Conservation (phyloP, 1,140 invertebrate species). For the Cryptotermes secundus region DNA sequence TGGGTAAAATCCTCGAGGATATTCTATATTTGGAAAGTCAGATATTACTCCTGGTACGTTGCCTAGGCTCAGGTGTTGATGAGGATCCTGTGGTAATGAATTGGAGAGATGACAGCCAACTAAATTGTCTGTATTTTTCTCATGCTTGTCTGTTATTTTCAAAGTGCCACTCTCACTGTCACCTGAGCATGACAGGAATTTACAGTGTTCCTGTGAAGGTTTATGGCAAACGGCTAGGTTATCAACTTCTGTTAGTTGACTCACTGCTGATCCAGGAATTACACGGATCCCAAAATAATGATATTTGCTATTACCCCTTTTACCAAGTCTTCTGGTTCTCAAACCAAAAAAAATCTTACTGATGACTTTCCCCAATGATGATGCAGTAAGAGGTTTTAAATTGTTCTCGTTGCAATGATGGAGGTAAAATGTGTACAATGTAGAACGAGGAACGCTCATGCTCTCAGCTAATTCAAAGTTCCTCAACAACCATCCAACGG, state of each 20-base stretch:
- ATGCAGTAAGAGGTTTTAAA: slow-evolving; percentile 96
- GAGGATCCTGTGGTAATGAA: too few species aligned
- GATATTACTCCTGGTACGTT: slow-evolving; percentile 78
- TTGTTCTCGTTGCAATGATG: slow-evolving; percentile 93
- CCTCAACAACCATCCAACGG: slow-evolving; percentile 96
- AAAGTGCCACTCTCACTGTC: too few species aligned
- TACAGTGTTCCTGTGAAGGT: slow-evolving; percentile 52
- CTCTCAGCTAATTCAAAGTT: slow-evolving; percentile 99
- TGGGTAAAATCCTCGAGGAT: slow-evolving; percentile 60
- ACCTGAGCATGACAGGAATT: slow-evolving; percentile 42
- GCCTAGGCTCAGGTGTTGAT: slow-evolving; percentile 71
- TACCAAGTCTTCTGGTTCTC: slow-evolving; percentile 87
- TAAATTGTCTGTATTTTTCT: too few species aligned
- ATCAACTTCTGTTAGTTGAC: slow-evolving; percentile 58
- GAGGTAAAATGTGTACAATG: slow-evolving; percentile 95
- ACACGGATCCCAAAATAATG: too few species aligned
- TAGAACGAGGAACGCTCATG: slow-evolving; percentile 92
- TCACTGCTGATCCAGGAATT: too few species aligned
- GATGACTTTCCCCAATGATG: slow-evolving; percentile 98
- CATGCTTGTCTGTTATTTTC: too few species aligned
- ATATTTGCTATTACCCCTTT: too few species aligned
- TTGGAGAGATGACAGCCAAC: too few species aligned
- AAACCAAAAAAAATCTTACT: slow-evolving; percentile 96
- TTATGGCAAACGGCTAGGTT: slow-evolving; percentile 57
- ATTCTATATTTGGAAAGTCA: slow-evolving; percentile 76